Base-by-base conservation (phyloP, 2,888 invertebrate species). In the Xestoiulus laeticollis region DNA sequence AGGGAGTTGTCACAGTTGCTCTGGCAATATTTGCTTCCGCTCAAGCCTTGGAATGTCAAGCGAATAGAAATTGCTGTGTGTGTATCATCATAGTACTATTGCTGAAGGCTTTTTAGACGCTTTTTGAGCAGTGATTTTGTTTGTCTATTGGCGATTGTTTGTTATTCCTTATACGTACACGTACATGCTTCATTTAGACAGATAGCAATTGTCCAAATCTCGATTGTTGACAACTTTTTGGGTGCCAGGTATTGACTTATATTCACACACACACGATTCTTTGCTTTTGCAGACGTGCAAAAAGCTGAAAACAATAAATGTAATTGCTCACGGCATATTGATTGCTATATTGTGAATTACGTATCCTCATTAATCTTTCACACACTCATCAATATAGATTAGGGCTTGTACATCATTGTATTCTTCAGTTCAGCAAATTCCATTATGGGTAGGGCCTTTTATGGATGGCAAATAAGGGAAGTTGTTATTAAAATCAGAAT, bases 351-450 rank as follows among this genome's bases (percentile, higher is more conserved):
- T 68, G 68, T 68, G 68, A 68, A 68, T 68, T 68, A 68, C 26
- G 26, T 68, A 22, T 26, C 68, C 26, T 68, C 68, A 68, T 68
- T 68, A 68, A 68, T 68, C 68, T 68, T 68, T 68, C 68, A 68
- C 26, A 12, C 68, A 68, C 68, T 68, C 68, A 68, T 68, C 68
- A 68, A 68, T 68, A 68, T 68, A 68, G 68, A 68, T 68, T 68
- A 68, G 68, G 68, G 68, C 22, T 10, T 68, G 26, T 26, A 68
- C 68, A 26, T 68, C 68, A 68, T 68, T 26, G 22, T 22, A 68
- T 26, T 22, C 26, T 26, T 12, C 26, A 26, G 68, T 68, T 68
- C 26, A 68, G 26, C 68, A 68, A 68, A 68, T 26, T 5, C 26
- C 68, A 68, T 68, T 22, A 10, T 68, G 68, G 10, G 12, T 68